Conservation (phyloP, 2,113 vertebrate species). For the Carassius carassius region DNA sequence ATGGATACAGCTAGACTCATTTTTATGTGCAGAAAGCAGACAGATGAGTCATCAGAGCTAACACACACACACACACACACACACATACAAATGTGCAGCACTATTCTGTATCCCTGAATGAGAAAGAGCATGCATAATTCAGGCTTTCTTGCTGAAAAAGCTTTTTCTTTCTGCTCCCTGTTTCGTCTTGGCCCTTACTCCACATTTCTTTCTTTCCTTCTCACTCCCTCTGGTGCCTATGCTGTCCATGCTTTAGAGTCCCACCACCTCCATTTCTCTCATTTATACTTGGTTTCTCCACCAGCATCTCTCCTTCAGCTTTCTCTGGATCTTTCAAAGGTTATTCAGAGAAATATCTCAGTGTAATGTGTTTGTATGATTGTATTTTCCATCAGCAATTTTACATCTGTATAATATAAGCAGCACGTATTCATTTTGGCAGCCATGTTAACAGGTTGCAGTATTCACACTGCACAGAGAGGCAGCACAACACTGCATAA, state of each 20-base stretch:
- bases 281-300: background rate
- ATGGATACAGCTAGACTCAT: conserved; percentile 64
- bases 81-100: background rate
- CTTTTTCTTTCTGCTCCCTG: background rate
- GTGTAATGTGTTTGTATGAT: background rate
- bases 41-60: conserved; percentile 61
- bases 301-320: too few relatives aligned
- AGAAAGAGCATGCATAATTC: conserved; percentile 40
- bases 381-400: background rate
- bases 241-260: background rate
- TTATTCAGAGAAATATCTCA: background rate
- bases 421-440: background rate
- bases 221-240: background rate
- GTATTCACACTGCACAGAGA: background rate
- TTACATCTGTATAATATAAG: background rate
- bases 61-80: background rate
- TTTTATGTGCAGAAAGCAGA: conserved; percentile 61
- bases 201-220: background rate
- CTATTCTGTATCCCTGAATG: background rate
- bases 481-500: background rate
- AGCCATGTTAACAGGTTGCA: background rate
- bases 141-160: conserved; percentile 34
- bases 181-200: background rate
- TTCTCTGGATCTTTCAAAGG: too few relatives aligned
- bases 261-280: background rate